A percentile compares a stretch with the other conserved stretches of the same genome.
Evolutionary conservation across 2,797 vertebrate genomes (phyloP).

Genomic region (Pachyuromys duprasi): DNA sequence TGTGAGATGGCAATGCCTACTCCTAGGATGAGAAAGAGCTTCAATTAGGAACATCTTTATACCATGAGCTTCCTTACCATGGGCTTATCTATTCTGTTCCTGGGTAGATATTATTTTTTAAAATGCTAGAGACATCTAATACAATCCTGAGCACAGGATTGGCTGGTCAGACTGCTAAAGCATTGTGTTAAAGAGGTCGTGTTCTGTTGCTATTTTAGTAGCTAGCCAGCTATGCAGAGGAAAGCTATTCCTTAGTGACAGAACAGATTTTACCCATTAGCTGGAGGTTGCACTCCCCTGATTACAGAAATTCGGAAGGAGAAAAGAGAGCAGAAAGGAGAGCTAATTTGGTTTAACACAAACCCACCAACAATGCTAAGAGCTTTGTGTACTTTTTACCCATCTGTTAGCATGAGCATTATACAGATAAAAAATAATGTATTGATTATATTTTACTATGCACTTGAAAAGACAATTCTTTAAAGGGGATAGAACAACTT

Average conservation of each 20-base stretch:
- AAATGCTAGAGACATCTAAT: neutral
- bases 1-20: neutral
- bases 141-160: neutral
- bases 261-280: neutral
- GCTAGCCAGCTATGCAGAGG: constrained; percentile 38
- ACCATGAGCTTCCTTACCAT: neutral
- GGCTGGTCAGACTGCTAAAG: neutral
- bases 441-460: neutral
- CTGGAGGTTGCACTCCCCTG: neutral
- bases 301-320: neutral
- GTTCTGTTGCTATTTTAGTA: constrained; percentile 63
- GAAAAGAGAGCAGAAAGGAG: constrained; percentile 16
- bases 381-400: neutral
- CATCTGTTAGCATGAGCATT: neutral
- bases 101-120: neutral
- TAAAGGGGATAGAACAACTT: neutral
- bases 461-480: neutral
- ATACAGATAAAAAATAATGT: neutral
- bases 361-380: neutral
- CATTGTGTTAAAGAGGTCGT: constrained; percentile 6
- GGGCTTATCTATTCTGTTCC: constrained; percentile 32
- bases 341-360: neutral
- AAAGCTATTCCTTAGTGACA: constrained; percentile 36
- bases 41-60: constrained; percentile 51
- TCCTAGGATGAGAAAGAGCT: neutral